Evolutionary conservation across 2,797 vertebrate genomes (phyloP).

Genomic region (Esox masquinongy): DNA sequence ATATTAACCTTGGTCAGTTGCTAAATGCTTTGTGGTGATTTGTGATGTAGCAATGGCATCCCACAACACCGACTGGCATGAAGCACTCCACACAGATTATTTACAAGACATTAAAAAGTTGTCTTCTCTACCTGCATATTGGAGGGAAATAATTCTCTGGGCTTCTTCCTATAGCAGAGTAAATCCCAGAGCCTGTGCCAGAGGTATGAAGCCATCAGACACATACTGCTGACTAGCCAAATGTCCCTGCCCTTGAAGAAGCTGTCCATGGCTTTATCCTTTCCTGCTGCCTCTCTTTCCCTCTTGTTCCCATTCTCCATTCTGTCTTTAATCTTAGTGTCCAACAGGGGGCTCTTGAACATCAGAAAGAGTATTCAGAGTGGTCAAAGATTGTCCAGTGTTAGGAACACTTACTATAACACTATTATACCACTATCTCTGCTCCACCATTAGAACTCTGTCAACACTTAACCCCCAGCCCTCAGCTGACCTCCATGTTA

Average conservation of each 20-base stretch:
- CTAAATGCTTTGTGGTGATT: neutral
- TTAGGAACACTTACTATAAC: slow-evolving; percentile 42
- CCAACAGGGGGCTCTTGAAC: slow-evolving; percentile 28
- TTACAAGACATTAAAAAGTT: slow-evolving; percentile 7
- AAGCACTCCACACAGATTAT: neutral
- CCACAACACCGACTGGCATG: neutral
- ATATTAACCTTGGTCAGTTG: neutral
- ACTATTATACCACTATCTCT: slow-evolving; percentile 28
- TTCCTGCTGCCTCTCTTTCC: slow-evolving; percentile 49
- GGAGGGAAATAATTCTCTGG: slow-evolving; percentile 62
- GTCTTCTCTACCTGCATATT: slow-evolving; percentile 78
- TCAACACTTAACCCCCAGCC: slow-evolving; percentile 28
- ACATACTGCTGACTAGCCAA: slow-evolving; percentile 83
- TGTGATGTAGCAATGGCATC: neutral
- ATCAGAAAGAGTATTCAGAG: slow-evolving; percentile 38
- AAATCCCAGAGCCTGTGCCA: slow-evolving; percentile 79
- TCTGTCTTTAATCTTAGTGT: slow-evolving; percentile 26
- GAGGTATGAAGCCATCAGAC: slow-evolving; percentile 79
- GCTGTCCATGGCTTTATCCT: slow-evolving; percentile 66
- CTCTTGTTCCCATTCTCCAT: slow-evolving; percentile 31
- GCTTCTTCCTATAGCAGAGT: slow-evolving; percentile 74
- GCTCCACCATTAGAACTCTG: slow-evolving; percentile 23
- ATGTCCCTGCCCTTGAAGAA: slow-evolving; percentile 75
- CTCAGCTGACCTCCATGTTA: slow-evolving; percentile 30
- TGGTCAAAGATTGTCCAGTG: slow-evolving; percentile 8